Conservation (phyloP, 2,113 vertebrate genomes). For the Cyanocitta stelleri region DNA sequence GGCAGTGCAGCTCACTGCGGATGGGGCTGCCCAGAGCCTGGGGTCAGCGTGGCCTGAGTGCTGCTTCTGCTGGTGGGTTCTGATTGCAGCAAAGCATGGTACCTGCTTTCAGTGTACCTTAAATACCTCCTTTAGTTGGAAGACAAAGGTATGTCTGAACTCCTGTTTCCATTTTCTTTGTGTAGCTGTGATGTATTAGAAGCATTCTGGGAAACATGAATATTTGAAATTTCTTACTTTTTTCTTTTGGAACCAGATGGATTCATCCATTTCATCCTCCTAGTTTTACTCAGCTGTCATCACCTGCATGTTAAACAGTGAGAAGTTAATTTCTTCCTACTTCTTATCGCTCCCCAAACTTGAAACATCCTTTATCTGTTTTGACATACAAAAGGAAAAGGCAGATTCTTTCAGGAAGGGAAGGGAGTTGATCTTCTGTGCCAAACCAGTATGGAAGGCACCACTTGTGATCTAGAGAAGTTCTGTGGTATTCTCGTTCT, state of each 20-base stretch:
- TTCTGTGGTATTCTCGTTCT: not conserved
- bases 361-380: not conserved
- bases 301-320: not conserved
- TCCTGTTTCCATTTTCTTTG: not conserved
- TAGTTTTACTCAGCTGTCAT: not conserved
- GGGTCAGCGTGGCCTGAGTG: fast-evolving
- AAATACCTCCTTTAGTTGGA: not conserved
- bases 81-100: not conserved
- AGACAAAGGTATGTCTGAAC: not conserved
- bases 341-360: not conserved
- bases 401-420: not conserved
- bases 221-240: not conserved
- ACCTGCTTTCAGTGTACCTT: not conserved
- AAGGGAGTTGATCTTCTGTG: not conserved
- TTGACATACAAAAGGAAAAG: not conserved
- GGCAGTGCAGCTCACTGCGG: not conserved
- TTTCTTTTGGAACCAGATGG: not conserved
- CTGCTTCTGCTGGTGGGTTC: not conserved
- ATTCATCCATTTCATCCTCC: not conserved
- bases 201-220: not conserved
- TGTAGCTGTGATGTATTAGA: not conserved
- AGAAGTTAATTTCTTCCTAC: not conserved
- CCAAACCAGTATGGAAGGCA: not conserved
- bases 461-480: not conserved
- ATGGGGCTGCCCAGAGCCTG: not conserved